These are phyloP conservation scores for Columba guinea DNA, from an alignment of 2,797 vertebrate species.

Conservation along the genomic window DNA sequence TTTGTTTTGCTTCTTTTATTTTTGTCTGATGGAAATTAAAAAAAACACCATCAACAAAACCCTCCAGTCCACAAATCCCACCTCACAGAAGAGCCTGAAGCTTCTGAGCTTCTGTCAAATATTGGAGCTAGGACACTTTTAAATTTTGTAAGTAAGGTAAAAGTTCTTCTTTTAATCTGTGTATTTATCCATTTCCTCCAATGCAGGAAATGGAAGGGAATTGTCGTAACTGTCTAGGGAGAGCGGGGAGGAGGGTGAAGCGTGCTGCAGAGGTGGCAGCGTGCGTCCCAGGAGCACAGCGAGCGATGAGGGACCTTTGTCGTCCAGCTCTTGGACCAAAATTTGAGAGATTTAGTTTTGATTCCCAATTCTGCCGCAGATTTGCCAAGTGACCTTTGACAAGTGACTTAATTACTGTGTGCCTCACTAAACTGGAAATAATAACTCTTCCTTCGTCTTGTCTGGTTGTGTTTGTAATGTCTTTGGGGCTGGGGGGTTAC, in stretches of 20 bases:
- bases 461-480: background rate
- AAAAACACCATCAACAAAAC: background rate
- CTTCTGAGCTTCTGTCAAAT: conserved; percentile 10
- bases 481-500: background rate
- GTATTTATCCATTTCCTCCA: conserved; percentile 11
- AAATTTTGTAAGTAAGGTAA: conserved; percentile 31
- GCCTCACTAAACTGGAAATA: conserved; percentile 20
- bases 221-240: background rate
- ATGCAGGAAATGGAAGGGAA: background rate
- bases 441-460: background rate
- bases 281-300: background rate
- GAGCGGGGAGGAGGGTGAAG: background rate
- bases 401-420: background rate
- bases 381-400: conserved; percentile 27
- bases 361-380: background rate
- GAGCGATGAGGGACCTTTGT: background rate
- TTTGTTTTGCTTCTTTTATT: conserved; percentile 54
- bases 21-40: conserved; percentile 31
- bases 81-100: background rate
- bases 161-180: conserved; percentile 26
- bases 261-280: background rate
- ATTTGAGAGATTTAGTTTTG: background rate
- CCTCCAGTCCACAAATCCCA: background rate
- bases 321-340: background rate
- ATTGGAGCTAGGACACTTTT: background rate